Base-by-base conservation (phyloP, 2,113 vertebrate species). In the Chionodraco myersi region DNA sequence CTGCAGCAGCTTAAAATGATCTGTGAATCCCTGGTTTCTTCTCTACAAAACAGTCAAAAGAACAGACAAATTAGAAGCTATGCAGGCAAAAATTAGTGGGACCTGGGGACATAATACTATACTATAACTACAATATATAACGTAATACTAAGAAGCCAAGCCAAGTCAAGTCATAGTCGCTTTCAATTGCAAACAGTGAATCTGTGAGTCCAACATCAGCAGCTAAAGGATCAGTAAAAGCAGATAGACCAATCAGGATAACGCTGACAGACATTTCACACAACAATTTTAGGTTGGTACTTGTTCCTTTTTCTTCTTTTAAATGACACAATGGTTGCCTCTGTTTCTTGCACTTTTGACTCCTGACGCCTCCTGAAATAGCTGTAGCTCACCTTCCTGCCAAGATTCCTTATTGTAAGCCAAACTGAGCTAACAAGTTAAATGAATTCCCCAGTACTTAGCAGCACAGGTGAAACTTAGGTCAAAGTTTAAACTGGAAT, bases 1-100 rank as follows among this genome's bases (percentile, higher is more conserved):
- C 4, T 0, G 45, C 64, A 86, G 78, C 64, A 78, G 53, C 69
- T 79, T 89, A 69, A 61, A 75, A 88, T 85, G 89, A 79, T 80
- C 79, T 84, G 62, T 75, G 51, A 86, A 87, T 81, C 59, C 85
- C 59, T 54, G 23, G 36, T 71, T 75, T 85, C 45, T 70, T 84
- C 69, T 34, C 60, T 52, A 56, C 10, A 66, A 80, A 72, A 68
- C 15, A 66, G 16, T 30, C 36, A 14, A 53, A 68, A 60, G 63
- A 26, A 67, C 34, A 61, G 10, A 18, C 44, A 45, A 60, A 57
- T 13, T 3, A 2, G 45, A 14, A 52, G 48, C 41, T 30, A 23
- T 53, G 73, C 36, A 41, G 36, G 36, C 36, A 41, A 41, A 41
- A 7, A 41, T 41, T 6, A 26, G 51, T 53, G 3, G 41, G 21